Conservation (phyloP, 2,797 vertebrate species). For the Xiphorhynchus erythropygius region DNA sequence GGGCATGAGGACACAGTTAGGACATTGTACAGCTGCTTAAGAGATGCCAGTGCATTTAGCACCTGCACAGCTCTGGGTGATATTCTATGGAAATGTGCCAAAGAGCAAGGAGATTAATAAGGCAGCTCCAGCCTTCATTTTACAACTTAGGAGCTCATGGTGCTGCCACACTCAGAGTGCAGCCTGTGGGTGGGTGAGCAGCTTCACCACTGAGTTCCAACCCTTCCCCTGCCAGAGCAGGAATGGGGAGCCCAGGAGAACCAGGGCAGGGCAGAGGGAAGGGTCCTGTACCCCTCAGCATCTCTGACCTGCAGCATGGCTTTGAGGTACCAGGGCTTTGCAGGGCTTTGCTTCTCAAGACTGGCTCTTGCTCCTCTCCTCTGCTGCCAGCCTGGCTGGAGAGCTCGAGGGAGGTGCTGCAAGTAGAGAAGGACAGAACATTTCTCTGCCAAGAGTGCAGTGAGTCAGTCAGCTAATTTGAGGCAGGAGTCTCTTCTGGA, state of each 20-base stretch:
- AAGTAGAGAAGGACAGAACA: neutral
- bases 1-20: neutral
- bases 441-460: neutral
- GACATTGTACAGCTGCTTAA: neutral
- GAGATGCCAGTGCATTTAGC: neutral
- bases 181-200: neutral
- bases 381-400: neutral
- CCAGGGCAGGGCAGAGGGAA: neutral
- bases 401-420: neutral
- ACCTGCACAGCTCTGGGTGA: neutral
- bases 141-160: neutral
- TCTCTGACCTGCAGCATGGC: neutral
- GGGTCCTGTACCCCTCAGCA: rapidly evolving
- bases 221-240: neutral
- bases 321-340: neutral
- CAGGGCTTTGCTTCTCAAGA: neutral
- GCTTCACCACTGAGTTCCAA: neutral
- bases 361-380: neutral
- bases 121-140: neutral
- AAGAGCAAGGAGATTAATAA: neutral
- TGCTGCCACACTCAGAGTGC: rapidly evolving
- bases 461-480: neutral
- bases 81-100: neutral
- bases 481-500: neutral
- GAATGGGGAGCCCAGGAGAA: neutral